Percentiles rank a stretch among this genome's conserved stretches.
Evolutionary conservation across 2,797 vertebrate genomes (phyloP).

Genomic region (Macroramphosus scolopax): DNA sequence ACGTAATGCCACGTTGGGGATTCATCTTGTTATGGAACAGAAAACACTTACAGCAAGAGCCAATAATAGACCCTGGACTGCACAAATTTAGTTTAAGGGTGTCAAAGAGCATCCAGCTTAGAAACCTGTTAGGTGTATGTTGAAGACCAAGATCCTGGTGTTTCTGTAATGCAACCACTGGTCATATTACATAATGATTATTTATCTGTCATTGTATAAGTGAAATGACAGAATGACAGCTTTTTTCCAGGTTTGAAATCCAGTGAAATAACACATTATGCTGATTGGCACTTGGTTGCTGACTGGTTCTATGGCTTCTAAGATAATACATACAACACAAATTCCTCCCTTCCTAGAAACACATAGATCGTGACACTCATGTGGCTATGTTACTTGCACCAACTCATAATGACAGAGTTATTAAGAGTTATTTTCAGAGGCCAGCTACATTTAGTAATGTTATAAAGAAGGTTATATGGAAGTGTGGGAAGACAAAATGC

Average conservation of each 20-base stretch:
- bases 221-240: conserved; percentile 38
- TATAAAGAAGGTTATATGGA: no score
- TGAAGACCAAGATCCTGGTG: conserved; percentile 6
- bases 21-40: conserved; percentile 70
- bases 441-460: no score
- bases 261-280: no score
- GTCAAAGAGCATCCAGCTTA: conserved; percentile 50
- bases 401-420: no score
- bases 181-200: conserved; percentile 46
- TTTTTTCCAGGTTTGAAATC: no score
- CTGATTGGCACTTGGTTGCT: no score
- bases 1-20: conserved; percentile 70
- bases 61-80: conserved; percentile 64
- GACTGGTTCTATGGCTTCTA: no score
- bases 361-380: conserved; percentile 12
- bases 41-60: conserved; percentile 67
- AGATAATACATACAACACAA: no score
- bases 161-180: conserved; percentile 28
- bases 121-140: conserved; percentile 23
- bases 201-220: conserved; percentile 48
- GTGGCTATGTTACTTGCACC: no score
- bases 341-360: conserved; percentile 8
- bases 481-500: no score
- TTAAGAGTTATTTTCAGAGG: no score
- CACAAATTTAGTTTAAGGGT: conserved; percentile 57